A percentile compares a stretch with the other conserved stretches of the same genome.
These are phyloP conservation scores for Platichthys flesus DNA, from an alignment of 2,113 vertebrate species.

Conservation along the genomic window DNA sequence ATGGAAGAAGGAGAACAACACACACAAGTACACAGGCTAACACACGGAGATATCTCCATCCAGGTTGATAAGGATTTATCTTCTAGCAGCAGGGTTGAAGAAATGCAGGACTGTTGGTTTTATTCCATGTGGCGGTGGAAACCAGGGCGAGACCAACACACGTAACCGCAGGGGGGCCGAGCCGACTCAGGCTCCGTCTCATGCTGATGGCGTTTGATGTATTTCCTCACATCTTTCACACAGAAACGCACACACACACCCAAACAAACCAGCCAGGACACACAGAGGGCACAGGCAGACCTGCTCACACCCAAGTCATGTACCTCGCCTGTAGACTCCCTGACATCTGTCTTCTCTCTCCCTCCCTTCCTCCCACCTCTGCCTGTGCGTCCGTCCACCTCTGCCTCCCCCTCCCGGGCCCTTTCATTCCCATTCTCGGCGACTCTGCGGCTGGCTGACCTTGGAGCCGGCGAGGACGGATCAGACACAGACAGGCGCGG, in stretches of 20 bases:
- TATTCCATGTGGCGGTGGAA: conserved; percentile 19
- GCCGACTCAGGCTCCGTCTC: conserved; percentile 35
- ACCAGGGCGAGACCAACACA: conserved; percentile 37
- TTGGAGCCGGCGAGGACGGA: conserved; percentile 74
- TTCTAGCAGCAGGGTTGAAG: no score
- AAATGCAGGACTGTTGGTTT: no score
- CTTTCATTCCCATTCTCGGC: conserved; percentile 51
- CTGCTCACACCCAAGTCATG: conserved; percentile 66
- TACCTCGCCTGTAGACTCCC: conserved; percentile 43
- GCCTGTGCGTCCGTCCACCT: conserved; percentile 26
- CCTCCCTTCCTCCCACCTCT: conserved; percentile 33
- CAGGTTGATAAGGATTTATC: no score
- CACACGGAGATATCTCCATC: no score
- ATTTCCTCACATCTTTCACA: conserved; percentile 26
- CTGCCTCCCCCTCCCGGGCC: conserved; percentile 34
- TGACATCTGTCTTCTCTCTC: conserved; percentile 60
- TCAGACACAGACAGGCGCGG: conserved; percentile 71
- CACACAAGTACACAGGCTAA: no score
- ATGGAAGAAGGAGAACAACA: no score
- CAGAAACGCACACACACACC: conserved; percentile 26
- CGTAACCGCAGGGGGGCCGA: conserved; percentile 44
- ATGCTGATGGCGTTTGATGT: conserved; percentile 45
- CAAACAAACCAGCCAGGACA: conserved; percentile 28
- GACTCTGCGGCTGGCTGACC: conserved; percentile 76
- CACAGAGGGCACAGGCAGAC: conserved; percentile 52